These are phyloP conservation scores for Anser cygnoides DNA, from an alignment of 2,113 vertebrate species.

Conservation along the genomic window DNA sequence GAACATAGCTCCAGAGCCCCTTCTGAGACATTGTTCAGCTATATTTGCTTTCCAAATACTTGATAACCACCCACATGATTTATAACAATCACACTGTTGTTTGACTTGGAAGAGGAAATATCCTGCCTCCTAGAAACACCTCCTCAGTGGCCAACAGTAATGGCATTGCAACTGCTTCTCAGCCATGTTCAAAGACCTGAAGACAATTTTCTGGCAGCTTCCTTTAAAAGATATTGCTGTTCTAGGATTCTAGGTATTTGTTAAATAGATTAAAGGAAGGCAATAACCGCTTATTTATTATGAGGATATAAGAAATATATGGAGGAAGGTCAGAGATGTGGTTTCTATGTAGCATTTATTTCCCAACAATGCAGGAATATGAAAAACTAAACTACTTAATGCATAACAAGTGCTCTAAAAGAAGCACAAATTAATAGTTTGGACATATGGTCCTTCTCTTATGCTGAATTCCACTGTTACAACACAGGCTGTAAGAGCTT, in stretches of 20 bases:
- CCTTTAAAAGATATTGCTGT: neutral
- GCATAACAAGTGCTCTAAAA: neutral
- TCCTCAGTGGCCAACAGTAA: neutral
- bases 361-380: neutral
- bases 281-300: neutral
- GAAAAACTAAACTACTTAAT: neutral
- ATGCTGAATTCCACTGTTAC: neutral
- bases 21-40: neutral
- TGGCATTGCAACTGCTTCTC: neutral
- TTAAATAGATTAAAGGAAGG: neutral
- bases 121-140: neutral
- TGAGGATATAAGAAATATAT: neutral
- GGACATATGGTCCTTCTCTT: neutral
- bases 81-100: accelerated
- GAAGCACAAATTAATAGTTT: neutral
- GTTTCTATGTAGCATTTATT: neutral
- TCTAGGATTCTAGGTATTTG: neutral
- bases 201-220: neutral
- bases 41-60: neutral
- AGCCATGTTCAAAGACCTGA: neutral
- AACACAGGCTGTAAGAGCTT: neutral
- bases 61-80: no score
- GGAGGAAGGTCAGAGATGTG: neutral
- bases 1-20: neutral
- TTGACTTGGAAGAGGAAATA: neutral